Evolutionary conservation across 2,113 vertebrate genomes (phyloP).

Genomic region (Peromyscus polionotus): DNA sequence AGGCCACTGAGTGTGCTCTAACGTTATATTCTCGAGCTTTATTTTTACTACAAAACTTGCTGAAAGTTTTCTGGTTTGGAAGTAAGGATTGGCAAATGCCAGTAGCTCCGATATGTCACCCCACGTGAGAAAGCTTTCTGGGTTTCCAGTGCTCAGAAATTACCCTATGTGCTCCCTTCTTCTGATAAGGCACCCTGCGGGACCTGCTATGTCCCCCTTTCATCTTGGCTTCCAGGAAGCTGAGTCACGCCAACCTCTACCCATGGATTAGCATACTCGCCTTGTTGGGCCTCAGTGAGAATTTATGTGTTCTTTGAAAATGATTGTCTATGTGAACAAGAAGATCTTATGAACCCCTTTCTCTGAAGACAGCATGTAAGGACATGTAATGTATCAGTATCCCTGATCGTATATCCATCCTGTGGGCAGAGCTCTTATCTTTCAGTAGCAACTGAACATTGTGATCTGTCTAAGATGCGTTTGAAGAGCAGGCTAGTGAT

Average conservation of each 20-base stretch:
- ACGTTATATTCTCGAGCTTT: not conserved
- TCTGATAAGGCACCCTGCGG: not conserved
- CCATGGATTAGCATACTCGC: not conserved
- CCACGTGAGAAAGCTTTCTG: not conserved
- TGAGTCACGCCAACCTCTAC: not conserved
- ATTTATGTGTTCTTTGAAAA: constrained; percentile 1
- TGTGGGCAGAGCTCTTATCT: not conserved
- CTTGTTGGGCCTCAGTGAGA: constrained; percentile 21
- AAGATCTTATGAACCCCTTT: not conserved
- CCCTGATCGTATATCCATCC: not conserved
- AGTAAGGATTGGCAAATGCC: not conserved
- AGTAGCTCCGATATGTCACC: not conserved
- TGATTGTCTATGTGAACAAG: not conserved
- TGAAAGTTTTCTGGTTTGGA: not conserved
- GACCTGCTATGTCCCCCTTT: not conserved
- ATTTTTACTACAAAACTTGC: not conserved
- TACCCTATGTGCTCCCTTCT: not conserved
- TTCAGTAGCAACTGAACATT: not conserved
- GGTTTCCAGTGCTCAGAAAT: not conserved
- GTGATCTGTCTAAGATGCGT: not conserved
- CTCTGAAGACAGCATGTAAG: not conserved
- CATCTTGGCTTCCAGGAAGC: not conserved
- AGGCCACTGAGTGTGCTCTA: not conserved
- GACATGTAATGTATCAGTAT: not conserved
- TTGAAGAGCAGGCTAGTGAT: not conserved